Conservation (phyloP, 2,797 vertebrate genomes). For the Parauchenoglanis ngamensis region DNA sequence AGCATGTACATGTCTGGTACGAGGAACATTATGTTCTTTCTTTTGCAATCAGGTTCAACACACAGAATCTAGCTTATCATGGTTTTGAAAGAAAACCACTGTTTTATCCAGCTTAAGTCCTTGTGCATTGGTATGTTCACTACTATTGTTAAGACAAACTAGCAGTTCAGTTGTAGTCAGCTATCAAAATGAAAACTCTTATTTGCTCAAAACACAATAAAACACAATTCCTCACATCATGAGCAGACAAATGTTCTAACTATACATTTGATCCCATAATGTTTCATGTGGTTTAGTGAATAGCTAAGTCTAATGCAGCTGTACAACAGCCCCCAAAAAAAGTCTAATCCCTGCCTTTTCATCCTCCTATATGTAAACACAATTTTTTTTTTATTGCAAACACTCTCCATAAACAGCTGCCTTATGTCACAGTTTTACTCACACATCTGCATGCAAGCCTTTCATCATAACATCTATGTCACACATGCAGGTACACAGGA, state of each 20-base stretch:
- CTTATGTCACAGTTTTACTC: constrained; percentile 36
- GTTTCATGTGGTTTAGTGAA: constrained; percentile 44
- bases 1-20: constrained; percentile 10
- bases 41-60: not conserved
- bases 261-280: constrained; percentile 31
- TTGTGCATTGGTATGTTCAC: not conserved
- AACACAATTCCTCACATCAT: constrained; percentile 32
- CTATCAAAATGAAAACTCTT: not conserved
- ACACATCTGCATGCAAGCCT: constrained; percentile 37
- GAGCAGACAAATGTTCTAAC: constrained; percentile 15
- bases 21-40: not conserved
- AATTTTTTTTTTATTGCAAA: not conserved
- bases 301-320: constrained; percentile 24
- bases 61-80: not conserved
- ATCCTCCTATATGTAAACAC: constrained; percentile 24
- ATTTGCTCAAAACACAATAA: constrained; percentile 22
- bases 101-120: not conserved
- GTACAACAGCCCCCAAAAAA: constrained; percentile 19
- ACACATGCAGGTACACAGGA: constrained; percentile 48
- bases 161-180: constrained; percentile 39
- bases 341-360: constrained; percentile 13
- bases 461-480: constrained; percentile 44
- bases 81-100: not conserved
- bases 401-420: constrained; percentile 35
- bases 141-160: not conserved